Evolutionary conservation across 2,888 invertebrate genomes (phyloP).

Genomic region (Drosophila multiciliata): DNA sequence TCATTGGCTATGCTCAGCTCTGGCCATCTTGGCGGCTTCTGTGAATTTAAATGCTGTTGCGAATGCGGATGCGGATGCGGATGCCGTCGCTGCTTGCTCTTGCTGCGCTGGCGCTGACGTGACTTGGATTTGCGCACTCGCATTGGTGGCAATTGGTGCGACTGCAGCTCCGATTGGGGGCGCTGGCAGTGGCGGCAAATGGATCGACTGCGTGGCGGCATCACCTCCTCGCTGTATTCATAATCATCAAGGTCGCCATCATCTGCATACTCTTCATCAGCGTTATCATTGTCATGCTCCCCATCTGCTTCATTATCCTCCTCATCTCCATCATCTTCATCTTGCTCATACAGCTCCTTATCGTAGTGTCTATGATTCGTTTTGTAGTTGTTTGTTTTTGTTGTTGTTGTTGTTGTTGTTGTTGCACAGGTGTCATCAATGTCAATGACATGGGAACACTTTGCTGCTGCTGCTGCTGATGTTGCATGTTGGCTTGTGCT

Average conservation of each 20-base stretch:
- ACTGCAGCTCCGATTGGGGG: conserved; percentile 77
- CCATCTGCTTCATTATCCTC: conserved; percentile 26
- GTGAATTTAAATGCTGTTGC: conserved; percentile 29
- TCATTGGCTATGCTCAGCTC: conserved; percentile 79
- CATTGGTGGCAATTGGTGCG: conserved; percentile 46
- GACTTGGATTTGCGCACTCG: conserved; percentile 60
- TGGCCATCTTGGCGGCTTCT: conserved; percentile 49
- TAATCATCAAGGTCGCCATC: conserved; percentile 6
- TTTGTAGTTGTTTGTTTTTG: conserved; percentile 33
- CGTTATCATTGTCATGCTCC: conserved; percentile 24
- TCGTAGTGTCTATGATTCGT: conserved; percentile 31
- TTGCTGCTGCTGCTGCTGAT: conserved; percentile 19
- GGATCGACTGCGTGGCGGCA: conserved; percentile 22
- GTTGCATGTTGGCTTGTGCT: conserved; percentile 52
- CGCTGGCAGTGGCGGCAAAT: conserved; percentile 83
- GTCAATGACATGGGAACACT: conserved; percentile 64
- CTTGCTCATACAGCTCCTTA: conserved; percentile 16
- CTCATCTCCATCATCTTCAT: conserved; percentile 13
- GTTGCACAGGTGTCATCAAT: conserved; percentile 58
- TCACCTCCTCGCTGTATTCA: conserved; percentile 2
- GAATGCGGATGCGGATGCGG: conserved; percentile 35
- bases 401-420: conserved; percentile 42
- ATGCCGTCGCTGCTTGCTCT: conserved; percentile 54
- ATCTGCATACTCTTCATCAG: conserved; percentile 19
- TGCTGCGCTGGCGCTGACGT: conserved; percentile 69